Conservation (phyloP, 2,113 vertebrate genomes). For the Sarotherodon lohbergeri region DNA sequence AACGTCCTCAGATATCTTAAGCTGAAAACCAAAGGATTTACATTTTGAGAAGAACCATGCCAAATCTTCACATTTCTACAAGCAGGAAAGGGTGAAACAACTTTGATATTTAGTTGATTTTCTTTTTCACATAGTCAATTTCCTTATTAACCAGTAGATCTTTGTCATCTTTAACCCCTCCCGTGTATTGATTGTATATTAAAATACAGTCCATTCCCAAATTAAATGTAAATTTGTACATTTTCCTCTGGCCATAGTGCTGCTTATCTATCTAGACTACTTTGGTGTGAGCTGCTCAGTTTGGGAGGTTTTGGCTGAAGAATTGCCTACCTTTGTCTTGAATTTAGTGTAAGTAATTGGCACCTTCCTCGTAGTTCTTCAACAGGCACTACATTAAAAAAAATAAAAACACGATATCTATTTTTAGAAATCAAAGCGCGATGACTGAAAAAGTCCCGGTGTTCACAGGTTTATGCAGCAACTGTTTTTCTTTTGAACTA, state of each 20-base stretch:
- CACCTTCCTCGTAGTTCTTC: not conserved
- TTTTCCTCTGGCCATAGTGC: not conserved
- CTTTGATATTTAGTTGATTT: too few species aligned
- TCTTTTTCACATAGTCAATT: not conserved
- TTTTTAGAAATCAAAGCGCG: not conserved
- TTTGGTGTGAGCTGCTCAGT: not conserved
- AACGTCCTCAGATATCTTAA: too few species aligned
- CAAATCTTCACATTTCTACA: too few species aligned
- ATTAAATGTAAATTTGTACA: not conserved
- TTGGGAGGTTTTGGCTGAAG: not conserved
- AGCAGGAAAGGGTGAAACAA: too few species aligned
- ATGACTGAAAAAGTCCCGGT: not conserved
- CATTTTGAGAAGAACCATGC: too few species aligned
- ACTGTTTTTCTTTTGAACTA: not conserved
- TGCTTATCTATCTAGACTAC: not conserved
- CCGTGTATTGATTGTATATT: rapidly evolving
- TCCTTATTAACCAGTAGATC: not conserved
- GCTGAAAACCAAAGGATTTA: too few species aligned
- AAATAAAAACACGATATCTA: not conserved
- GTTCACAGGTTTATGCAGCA: not conserved
- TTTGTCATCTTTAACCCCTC: not conserved
- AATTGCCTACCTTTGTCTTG: not conserved
- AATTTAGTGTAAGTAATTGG: not conserved
- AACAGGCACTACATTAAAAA: not conserved
- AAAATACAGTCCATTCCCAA: not conserved